Evolutionary conservation across 2,113 vertebrate genomes (phyloP).

Genomic region (Himantopus leucocephalus): DNA sequence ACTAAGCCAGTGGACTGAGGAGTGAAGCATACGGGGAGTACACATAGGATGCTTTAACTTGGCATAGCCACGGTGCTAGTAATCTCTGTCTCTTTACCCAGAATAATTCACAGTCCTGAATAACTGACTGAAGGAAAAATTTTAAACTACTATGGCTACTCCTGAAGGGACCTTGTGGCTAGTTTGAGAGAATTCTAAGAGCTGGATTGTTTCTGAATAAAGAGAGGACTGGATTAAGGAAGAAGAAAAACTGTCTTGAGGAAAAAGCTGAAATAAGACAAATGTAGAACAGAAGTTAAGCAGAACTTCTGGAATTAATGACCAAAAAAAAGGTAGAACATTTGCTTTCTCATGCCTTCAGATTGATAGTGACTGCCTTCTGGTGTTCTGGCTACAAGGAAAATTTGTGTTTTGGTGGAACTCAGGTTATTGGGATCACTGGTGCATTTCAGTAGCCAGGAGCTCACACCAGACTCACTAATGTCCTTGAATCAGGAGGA

Average conservation of each 20-base stretch:
- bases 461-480: background rate
- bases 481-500: background rate
- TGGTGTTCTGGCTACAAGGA: background rate
- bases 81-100: background rate
- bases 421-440: background rate
- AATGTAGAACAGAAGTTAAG: background rate
- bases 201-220: background rate
- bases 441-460: background rate
- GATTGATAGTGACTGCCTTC: background rate
- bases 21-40: background rate
- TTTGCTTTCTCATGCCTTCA: background rate
- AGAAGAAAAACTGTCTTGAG: background rate
- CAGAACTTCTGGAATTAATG: background rate
- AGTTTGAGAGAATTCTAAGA: background rate
- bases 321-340: background rate
- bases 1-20: background rate
- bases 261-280: background rate
- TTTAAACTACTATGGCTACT: background rate
- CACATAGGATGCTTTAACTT: background rate
- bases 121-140: background rate
- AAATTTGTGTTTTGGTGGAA: background rate
- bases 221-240: background rate
- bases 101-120: background rate
- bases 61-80: background rate
- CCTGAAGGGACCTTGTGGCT: background rate